A percentile compares a stretch with the other conserved stretches of the same genome.
Evolutionary conservation across 2,113 vertebrate species (phyloP).

Genomic region (Dunckerocampus dactyliophorus): DNA sequence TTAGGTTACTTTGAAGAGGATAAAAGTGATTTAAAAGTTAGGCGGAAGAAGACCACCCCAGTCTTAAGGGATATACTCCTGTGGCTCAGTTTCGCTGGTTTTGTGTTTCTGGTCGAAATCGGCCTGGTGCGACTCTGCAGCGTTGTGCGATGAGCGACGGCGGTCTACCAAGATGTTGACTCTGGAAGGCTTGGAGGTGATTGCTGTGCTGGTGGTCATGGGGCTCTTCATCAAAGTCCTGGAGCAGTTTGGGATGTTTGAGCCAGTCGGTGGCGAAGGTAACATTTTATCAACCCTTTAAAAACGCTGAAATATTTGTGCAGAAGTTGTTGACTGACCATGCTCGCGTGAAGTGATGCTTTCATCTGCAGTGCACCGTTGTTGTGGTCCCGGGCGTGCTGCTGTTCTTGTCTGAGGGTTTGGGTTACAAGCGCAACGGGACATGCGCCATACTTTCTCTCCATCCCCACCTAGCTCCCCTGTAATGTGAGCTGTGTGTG

Average conservation of each 20-base stretch:
- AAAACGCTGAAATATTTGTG: background rate
- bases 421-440: constrained; percentile 54
- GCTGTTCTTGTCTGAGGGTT: constrained; percentile 40
- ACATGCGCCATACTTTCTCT: constrained; percentile 20
- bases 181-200: constrained; percentile 95
- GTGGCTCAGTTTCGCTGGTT: background rate
- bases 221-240: constrained; percentile 95
- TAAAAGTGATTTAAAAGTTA: constrained; percentile 8
- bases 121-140: constrained; percentile 2
- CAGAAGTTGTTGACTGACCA: background rate
- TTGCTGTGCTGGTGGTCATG: constrained; percentile 93
- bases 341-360: constrained; percentile 7
- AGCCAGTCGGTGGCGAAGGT: constrained; percentile 94
- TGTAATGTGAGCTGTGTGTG: constrained; percentile 66
- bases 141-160: constrained; percentile 53
- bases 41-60: constrained; percentile 7
- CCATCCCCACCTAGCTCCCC: constrained; percentile 6
- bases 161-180: constrained; percentile 76
- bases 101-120: constrained; percentile 14
- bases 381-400: constrained; percentile 34
- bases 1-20: constrained; percentile 9
- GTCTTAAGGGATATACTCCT: background rate
- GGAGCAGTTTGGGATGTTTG: constrained; percentile 97
- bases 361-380: constrained; percentile 26
- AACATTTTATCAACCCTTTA: constrained; percentile 29